phyloP scores from a whole-genome alignment of 1,140 invertebrate genomes.

The Tachypleus tridentatus region DNA sequence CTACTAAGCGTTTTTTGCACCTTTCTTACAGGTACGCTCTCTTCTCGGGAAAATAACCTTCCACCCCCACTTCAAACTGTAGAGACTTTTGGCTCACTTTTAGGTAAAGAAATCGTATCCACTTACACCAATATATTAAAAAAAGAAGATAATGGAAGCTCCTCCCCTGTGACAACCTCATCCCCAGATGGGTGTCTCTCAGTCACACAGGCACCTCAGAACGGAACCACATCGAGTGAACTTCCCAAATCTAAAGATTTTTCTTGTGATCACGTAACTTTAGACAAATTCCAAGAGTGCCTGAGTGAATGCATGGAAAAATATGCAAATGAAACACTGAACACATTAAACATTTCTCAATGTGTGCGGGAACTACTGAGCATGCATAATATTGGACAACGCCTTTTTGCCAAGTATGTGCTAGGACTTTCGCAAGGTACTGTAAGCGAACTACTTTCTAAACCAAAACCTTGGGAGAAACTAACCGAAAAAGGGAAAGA shows the following conservation, averaged over 20 bases:
- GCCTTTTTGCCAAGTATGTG: slow-evolving; percentile 97
- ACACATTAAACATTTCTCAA: slow-evolving; percentile 72
- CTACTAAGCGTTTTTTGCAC: background rate
- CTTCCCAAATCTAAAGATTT: background rate
- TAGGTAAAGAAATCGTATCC: slow-evolving; percentile 62
- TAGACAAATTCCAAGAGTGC: slow-evolving; percentile 82
- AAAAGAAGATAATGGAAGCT: slow-evolving; percentile 29
- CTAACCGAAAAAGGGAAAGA: slow-evolving; percentile 97
- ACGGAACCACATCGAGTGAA: too few species aligned
- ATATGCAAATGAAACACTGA: slow-evolving; percentile 80
- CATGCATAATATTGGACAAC: slow-evolving; percentile 96
- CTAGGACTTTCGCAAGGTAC: slow-evolving; percentile 93
- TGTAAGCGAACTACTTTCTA: slow-evolving; percentile 93
- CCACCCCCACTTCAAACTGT: slow-evolving; percentile 31
- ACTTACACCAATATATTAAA: slow-evolving; percentile 36
- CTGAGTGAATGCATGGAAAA: slow-evolving; percentile 85
- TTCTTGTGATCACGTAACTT: background rate
- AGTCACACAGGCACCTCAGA: background rate
- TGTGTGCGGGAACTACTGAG: slow-evolving; percentile 88
- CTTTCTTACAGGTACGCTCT: background rate
- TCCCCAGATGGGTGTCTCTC: slow-evolving; percentile 11
- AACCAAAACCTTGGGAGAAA: slow-evolving; percentile 99
- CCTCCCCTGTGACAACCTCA: slow-evolving; percentile 4
- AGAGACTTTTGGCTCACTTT: slow-evolving; percentile 52
- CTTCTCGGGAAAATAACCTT: background rate